Base-by-base conservation (phyloP, 2,113 vertebrate genomes). In the Ictalurus furcatus region DNA sequence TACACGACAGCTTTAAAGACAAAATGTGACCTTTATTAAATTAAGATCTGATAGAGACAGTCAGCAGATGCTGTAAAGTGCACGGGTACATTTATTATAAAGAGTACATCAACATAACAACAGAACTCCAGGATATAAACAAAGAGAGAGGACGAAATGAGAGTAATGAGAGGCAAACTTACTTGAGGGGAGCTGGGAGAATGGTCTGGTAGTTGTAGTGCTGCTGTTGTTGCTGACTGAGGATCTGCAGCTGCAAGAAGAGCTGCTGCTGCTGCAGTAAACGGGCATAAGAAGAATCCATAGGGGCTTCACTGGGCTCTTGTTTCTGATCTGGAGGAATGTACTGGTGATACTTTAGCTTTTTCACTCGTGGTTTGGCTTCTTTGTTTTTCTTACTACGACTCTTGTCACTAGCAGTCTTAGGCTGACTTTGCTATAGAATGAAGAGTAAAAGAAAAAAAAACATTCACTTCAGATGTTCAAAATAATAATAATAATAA, bases 331-430 rank as follows among this genome's bases (percentile, higher is more conserved):
- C 98, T 0, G 98, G 98, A 14, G 98, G 98, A 88, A 99, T 98
- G 93, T 99, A 99, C 91, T 99, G 98, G 93, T 99, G 98, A 92
- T 99, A 99, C 92, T 99, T 99, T 1, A 99, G 87, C 94, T 99
- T 99, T 89, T 98, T 99, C 85, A 99, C 98, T 58, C 97, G 95
- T 19, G 97, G 95, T 91, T 97, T 98, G 48, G 96, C 93, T 81
- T 99, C 98, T 92, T 99, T 99, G 94, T 96, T 94, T 93, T 99
- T 99, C 94, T 99, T 99, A 93, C 96, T 97, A 87, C 98, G 97
- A 87, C 96, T 98, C 91, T 97, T 99, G 90, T 99, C 98, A 0
- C 94, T 97, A 0, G 96, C 93, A 37, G 95, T 93, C 95, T 98
- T 99, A 82, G 97, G 97, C 92, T 99, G 98, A 94, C 96, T 99